Conservation (phyloP, 1,140 invertebrate species). For the Drosophila sp. region DNA sequence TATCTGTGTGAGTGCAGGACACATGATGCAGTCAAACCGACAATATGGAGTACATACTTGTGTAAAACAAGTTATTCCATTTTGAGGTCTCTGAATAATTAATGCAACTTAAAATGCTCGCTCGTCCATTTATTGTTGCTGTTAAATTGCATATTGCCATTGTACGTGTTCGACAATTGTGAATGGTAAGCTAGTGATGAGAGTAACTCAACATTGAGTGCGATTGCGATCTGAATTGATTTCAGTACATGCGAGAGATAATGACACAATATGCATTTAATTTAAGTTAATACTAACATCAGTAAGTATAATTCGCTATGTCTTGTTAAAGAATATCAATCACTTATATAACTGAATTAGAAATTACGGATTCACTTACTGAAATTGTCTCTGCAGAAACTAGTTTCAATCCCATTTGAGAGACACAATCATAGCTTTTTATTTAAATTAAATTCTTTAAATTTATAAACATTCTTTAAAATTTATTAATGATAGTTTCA, state of each 20-base stretch:
- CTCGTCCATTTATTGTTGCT: slow-evolving; percentile 59
- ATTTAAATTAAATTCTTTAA: too few species aligned
- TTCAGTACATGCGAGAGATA: not conserved
- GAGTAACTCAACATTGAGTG: not conserved
- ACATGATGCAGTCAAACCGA: slow-evolving; percentile 71
- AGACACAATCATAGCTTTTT: too few species aligned
- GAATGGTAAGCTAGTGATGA: slow-evolving; percentile 5
- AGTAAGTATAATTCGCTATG: too few species aligned
- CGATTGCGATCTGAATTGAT: slow-evolving; percentile 24
- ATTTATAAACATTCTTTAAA: too few species aligned
- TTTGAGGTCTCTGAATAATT: slow-evolving; percentile 79
- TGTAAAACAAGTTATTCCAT: slow-evolving; percentile 77
- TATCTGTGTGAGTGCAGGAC: slow-evolving; percentile 40
- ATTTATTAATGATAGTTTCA: too few species aligned
- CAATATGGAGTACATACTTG: slow-evolving; percentile 80
- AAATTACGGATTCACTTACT: too few species aligned
- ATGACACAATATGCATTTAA: too few species aligned
- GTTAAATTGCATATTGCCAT: slow-evolving; percentile 43
- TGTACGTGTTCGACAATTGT: slow-evolving; percentile 17
- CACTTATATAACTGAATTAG: too few species aligned
- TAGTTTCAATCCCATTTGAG: too few species aligned
- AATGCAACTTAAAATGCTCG: slow-evolving; percentile 74
- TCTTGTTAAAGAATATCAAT: too few species aligned
- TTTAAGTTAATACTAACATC: too few species aligned
- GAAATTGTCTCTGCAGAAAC: too few species aligned